Evolutionary conservation across 2,113 vertebrate species (phyloP), one percentile per base, ranked within the genome.

Genomic region (Chlamydotis undulata): DNA sequence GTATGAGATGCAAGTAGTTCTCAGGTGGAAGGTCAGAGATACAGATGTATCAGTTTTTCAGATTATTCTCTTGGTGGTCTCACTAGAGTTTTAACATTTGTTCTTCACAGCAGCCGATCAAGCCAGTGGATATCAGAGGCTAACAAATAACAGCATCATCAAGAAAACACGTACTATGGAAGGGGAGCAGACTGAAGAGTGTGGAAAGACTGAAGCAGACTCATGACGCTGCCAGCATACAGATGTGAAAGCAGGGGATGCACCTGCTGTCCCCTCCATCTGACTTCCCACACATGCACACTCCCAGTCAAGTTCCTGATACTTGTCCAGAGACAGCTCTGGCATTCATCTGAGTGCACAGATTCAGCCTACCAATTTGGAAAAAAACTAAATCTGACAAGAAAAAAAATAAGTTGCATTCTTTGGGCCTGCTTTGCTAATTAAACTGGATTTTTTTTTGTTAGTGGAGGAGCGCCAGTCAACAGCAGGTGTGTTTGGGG

Each of bases 231-330:
- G 67, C 28, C 79, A 68, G 16, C 7, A 56, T 2, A 39, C 47
- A 85, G 17, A 64, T 10, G 29, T 5, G 31, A 84, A 81, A 61
- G 37, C 35, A 60, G 47, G 25, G 41, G 37, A 91, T 50, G 74
- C 25, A 79, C 53, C 49, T 68, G 49, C 49, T 79, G 39, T 26
- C 39, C 69, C 35, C 70, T 85, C 75, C 4, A 1, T 53, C 49
- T 33, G 35, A 53, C 45, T 87, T 53, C 68, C 10, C 57, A n/a
- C 41, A 31, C 13, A 26, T 0, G 0, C 37, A 55, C 3, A 0
- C 19, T 28, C 43, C 31, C 65, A 71, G 53, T 19, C 43, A 83
- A 76, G 53, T 19, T 82, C 56, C 56, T 19, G 22, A 57, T 26
- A 57, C 33, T 28, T n/a, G 22, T 12, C 17, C 70, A 88, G 56